phyloP scores from a whole-genome alignment of 2,113 vertebrate species.

The Macrotis lagotis region DNA sequence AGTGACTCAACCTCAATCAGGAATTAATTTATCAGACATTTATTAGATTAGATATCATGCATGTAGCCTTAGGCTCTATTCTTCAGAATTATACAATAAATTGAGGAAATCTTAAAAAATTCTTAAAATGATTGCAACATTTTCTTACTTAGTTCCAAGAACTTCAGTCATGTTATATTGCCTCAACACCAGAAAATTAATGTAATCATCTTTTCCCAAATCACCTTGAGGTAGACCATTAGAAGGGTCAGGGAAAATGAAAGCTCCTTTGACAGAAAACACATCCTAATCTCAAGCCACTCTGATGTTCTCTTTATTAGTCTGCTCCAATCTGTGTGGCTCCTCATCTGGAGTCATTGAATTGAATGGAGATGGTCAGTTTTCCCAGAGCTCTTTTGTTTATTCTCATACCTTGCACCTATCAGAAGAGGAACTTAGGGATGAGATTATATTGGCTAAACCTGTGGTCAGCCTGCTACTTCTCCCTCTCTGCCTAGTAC shows the following conservation, averaged over 20 bases:
- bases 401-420: slow-evolving; percentile 47
- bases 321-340: slow-evolving; percentile 54
- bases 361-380: slow-evolving; percentile 35
- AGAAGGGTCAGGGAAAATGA: slow-evolving; percentile 43
- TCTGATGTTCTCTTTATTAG: slow-evolving; percentile 39
- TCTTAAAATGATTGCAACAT: not conserved
- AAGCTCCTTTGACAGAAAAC: not conserved
- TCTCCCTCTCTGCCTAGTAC: slow-evolving; percentile 51
- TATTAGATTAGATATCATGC: not conserved
- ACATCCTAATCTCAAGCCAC: not conserved
- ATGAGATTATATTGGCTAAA: slow-evolving; percentile 61
- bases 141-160: slow-evolving; percentile 31
- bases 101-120: not conserved
- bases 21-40: not conserved
- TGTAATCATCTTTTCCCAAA: slow-evolving; percentile 10
- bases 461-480: slow-evolving; percentile 68
- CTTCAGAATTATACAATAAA: not conserved
- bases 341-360: slow-evolving; percentile 1
- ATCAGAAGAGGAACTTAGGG: not conserved
- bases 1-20: not conserved
- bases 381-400: slow-evolving; percentile 62
- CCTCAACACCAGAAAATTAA: not conserved
- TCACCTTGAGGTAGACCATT: not conserved
- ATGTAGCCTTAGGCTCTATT: not conserved
- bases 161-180: slow-evolving; percentile 19